Conservation (phyloP, 2,888 invertebrate genomes). For the Acanthosepion lycidas region DNA sequence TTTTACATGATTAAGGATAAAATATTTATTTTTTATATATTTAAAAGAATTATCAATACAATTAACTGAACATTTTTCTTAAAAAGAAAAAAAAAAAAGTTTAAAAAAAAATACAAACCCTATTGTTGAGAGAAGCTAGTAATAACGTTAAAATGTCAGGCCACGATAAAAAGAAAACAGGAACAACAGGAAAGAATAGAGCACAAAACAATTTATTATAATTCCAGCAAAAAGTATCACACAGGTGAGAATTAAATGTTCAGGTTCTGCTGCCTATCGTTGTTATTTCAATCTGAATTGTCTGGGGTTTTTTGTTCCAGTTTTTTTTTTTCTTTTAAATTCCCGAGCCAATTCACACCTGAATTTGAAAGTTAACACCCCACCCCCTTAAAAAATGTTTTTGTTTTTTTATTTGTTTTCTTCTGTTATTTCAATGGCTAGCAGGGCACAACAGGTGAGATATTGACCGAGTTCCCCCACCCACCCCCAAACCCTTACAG, state of each 20-base stretch:
- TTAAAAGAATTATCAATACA: too few relatives aligned
- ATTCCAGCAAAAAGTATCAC: constrained; percentile 45
- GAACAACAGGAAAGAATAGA: neutral
- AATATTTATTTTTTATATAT: too few relatives aligned
- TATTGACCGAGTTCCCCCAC: neutral
- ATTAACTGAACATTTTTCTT: too few relatives aligned
- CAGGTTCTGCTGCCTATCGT: constrained; percentile 46
- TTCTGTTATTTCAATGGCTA: neutral
- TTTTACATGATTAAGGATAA: too few relatives aligned
- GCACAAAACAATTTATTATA: constrained; percentile 42
- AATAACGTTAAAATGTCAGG: too few relatives aligned
- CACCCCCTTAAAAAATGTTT: neutral
- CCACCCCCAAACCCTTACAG: neutral
- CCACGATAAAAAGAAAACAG: neutral
- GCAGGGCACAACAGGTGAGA: neutral
- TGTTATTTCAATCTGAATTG: neutral
- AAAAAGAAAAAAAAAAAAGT: too few relatives aligned
- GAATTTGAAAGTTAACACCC: constrained; percentile 4
- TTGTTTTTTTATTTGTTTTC: neutral
- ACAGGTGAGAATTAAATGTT: constrained; percentile 43
- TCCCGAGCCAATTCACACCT: neutral
- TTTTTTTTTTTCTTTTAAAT: neutral
- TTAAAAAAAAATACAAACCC: too few relatives aligned
- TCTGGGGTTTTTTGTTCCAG: neutral
- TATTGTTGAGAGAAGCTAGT: too few relatives aligned